Evolutionary conservation across 2,113 vertebrate species (phyloP), one percentile per base, ranked within the genome.

Genomic region (Callipepla californica): DNA sequence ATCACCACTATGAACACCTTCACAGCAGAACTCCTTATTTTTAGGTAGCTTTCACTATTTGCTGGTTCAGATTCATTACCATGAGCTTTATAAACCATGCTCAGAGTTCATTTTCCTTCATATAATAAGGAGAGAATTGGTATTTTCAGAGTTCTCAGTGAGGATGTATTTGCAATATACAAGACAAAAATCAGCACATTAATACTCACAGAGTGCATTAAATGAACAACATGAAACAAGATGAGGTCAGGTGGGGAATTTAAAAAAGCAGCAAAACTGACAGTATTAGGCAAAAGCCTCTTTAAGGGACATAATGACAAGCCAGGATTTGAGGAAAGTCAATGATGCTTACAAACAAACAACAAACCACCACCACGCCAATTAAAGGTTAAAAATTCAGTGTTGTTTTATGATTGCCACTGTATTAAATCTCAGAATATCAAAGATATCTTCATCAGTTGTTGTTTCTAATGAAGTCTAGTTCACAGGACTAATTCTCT

Each of bases 381-480:
- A 9, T 17, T 59, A 79, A 65, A 11, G 34, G 38, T 14, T 14
- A 80, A 58, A 89, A 74, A 22, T 19, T 30, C 67, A 26, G 15
- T 9, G 15, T 26, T 58, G 57, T 20, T 85, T 94, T 69, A 79
- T 21, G 26, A 78, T 25, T 86, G 47, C 30, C 73, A 48, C n/a
- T 70, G 44, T 75, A 65, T 85, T 57, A 44, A 34, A 8, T 40
- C 91, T 63, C 68, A 75, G 57, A 81, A 84, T 84, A 72, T 62
- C 9, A 68, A 18, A 66, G 65, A 75, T 68, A 75, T 76, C 77
- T 86, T 90, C 59, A 94, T 69, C 77, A 66, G 32, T 92, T 85
- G 21, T 30, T 75, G 10, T 51, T 90, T 13, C 48, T 86, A 93
- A 84, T 68, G 80, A 95, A 80, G 57, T 84, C 47, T 6, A 67